These are phyloP conservation scores for Plectropomus leopardus DNA, from an alignment of 2,113 vertebrate species.

Conservation along the genomic window DNA sequence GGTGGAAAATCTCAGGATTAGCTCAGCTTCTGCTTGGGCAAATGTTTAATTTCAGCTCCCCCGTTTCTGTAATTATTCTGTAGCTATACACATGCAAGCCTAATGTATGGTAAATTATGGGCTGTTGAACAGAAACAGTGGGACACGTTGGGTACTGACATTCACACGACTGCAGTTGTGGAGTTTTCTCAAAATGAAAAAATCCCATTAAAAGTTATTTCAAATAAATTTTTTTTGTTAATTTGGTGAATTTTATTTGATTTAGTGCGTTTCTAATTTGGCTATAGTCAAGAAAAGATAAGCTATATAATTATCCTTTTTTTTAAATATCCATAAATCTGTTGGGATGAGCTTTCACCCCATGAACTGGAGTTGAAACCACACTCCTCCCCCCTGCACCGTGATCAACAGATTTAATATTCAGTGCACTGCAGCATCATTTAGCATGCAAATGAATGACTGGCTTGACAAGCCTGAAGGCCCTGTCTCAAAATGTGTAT, in stretches of 20 bases:
- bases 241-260: background rate
- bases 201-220: background rate
- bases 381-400: background rate
- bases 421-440: background rate
- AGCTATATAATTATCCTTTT: background rate
- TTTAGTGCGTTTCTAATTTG: background rate
- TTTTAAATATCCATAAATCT: conserved; percentile 13
- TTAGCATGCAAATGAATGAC: conserved; percentile 42
- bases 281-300: background rate
- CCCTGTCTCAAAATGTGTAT: background rate
- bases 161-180: conserved; percentile 27
- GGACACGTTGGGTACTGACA: conserved; percentile 22
- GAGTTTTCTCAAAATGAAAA: background rate
- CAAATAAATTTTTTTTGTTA: background rate
- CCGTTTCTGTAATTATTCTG: conserved; percentile 45
- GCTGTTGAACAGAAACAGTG: conserved; percentile 53
- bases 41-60: conserved; percentile 48
- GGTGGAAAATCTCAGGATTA: conserved; percentile 58
- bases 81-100: conserved; percentile 32
- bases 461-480: conserved; percentile 6
- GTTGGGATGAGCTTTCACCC: background rate
- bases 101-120: conserved; percentile 63
- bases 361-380: conserved; percentile 8
- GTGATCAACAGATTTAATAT: conserved; percentile 18
- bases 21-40: conserved; percentile 39